Percentiles rank a stretch among this genome's conserved stretches.
phyloP scores from a whole-genome alignment of 2,113 vertebrate species.

The Crotalus tigris region DNA sequence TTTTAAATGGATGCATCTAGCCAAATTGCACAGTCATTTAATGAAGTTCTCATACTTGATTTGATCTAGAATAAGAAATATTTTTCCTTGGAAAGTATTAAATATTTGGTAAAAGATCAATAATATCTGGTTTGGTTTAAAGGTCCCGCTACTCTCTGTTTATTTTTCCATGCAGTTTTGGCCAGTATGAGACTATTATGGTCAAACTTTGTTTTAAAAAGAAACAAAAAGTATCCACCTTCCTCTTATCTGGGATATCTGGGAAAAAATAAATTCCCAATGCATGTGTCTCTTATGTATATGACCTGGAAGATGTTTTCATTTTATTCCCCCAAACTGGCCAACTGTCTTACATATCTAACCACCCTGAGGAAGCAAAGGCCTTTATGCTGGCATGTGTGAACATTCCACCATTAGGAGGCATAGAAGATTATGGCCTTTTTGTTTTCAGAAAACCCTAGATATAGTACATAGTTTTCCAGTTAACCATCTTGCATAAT shows the following conservation, averaged over 20 bases:
- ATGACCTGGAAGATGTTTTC: not conserved
- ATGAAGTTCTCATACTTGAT: not conserved
- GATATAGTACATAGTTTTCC: not conserved
- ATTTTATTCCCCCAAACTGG: not conserved
- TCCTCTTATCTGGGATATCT: not conserved
- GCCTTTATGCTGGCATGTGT: not conserved
- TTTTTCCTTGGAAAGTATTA: not conserved
- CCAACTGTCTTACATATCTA: not conserved
- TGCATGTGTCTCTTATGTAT: not conserved
- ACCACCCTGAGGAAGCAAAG: not conserved
- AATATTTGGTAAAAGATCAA: not conserved
- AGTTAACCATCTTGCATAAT: not conserved
- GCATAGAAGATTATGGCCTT: not conserved
- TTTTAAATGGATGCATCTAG: not conserved
- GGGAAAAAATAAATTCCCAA: not conserved
- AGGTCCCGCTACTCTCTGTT: not conserved
- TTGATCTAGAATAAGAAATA: not conserved
- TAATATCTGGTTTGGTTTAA: not conserved
- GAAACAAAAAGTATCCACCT: not conserved
- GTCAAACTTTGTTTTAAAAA: not conserved
- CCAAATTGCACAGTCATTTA: slow-evolving; percentile 7
- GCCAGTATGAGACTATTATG: not conserved
- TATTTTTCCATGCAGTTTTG: not conserved
- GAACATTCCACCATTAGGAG: not conserved
- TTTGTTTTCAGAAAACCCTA: not conserved